A percentile compares a stretch with the other conserved stretches of the same genome.
These are phyloP conservation scores for Phenganax subtilis DNA, from an alignment of 92 coral and sea anemone genomes.

Conservation along the genomic window DNA sequence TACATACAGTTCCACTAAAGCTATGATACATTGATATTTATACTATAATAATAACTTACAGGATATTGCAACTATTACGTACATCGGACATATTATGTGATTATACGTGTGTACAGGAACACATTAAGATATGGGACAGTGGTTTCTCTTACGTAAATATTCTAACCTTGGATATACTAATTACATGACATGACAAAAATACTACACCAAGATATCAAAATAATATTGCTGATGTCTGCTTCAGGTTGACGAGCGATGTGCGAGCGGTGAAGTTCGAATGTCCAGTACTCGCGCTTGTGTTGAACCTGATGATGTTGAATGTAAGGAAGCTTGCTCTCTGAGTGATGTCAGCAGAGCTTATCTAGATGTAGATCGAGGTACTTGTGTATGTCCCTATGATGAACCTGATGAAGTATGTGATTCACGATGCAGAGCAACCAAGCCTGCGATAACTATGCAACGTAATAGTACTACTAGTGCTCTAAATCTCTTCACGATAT, in stretches of 20 bases:
- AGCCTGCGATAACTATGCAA: slow-evolving; percentile 42
- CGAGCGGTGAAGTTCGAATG: slow-evolving; percentile 56
- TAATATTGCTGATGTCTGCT: background rate
- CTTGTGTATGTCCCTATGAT: slow-evolving; percentile 54
- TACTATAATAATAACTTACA: too few relatives aligned
- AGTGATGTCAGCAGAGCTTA: slow-evolving; percentile 1
- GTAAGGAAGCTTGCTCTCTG: slow-evolving; percentile 14
- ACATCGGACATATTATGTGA: too few relatives aligned
- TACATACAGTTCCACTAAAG: too few relatives aligned
- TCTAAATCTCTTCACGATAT: slow-evolving; percentile 13
- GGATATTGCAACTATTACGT: too few relatives aligned
- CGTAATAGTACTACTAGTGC: slow-evolving; percentile 38
- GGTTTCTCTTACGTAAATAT: too few relatives aligned
- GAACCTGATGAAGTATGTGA: slow-evolving; percentile 53
- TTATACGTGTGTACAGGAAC: too few relatives aligned
- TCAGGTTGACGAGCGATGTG: slow-evolving; percentile 70
- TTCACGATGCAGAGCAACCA: slow-evolving; percentile 41
- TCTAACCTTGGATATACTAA: too few relatives aligned
- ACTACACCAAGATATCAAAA: background rate
- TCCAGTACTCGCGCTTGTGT: slow-evolving; percentile 64
- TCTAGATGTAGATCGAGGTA: slow-evolving; percentile 54
- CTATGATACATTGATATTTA: too few relatives aligned
- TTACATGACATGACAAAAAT: too few relatives aligned
- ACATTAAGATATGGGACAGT: too few relatives aligned
- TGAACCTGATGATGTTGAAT: slow-evolving; percentile 33